These are phyloP conservation scores for Tetrapedia diversipes DNA, from an alignment of 2,888 invertebrate species.

Conservation along the genomic window DNA sequence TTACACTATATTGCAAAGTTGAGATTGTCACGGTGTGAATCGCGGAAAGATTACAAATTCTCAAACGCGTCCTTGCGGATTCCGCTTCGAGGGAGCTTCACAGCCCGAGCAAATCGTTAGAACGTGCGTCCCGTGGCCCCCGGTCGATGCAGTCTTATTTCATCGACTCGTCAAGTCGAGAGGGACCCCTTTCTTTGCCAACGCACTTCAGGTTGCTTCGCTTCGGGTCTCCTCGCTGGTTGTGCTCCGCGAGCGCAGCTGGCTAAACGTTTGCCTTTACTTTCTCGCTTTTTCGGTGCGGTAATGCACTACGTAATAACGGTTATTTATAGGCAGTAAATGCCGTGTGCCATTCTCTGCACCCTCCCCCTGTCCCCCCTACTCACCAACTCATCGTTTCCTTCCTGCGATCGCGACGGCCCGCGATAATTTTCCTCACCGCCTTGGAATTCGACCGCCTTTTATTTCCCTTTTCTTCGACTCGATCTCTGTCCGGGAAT, in stretches of 20 bases:
- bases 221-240: slow-evolving; percentile 32
- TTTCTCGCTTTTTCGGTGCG: slow-evolving; percentile 52
- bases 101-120: background rate
- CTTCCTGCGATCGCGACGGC: slow-evolving; percentile 17
- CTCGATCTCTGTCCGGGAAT: slow-evolving; percentile 25
- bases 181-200: slow-evolving; percentile 31
- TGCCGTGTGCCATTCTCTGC: slow-evolving; percentile 46
- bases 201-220: slow-evolving; percentile 19
- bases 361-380: slow-evolving; percentile 16
- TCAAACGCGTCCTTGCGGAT: too few species aligned
- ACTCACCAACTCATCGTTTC: slow-evolving; percentile 39
- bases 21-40: too few species aligned
- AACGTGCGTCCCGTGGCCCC: background rate
- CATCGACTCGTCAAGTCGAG: background rate
- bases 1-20: too few species aligned
- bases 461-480: slow-evolving; percentile 30
- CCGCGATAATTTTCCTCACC: slow-evolving; percentile 55
- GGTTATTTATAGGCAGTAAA: slow-evolving; percentile 70
- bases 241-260: slow-evolving; percentile 43
- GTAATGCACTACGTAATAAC: slow-evolving; percentile 67
- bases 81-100: background rate
- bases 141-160: slow-evolving; percentile 4
- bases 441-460: slow-evolving; percentile 51
- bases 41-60: background rate
- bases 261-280: slow-evolving; percentile 54